phyloP scores from a whole-genome alignment of 30 jellyfish, hydroid and myxozoan species.

The Rhopilema esculentum region DNA sequence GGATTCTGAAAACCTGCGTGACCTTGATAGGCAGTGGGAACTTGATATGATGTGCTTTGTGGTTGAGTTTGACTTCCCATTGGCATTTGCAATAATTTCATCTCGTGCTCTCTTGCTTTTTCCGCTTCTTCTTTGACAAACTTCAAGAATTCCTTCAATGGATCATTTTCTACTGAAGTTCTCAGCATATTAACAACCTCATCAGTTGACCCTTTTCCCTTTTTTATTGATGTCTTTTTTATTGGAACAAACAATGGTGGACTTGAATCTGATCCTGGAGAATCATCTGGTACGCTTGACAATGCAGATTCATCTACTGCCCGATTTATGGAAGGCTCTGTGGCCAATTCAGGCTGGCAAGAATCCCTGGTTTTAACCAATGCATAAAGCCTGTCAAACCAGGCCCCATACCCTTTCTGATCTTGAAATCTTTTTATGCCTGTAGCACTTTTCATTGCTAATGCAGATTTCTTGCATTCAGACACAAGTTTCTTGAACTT shows the following conservation, averaged over 20 bases:
- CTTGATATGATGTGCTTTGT: too few species aligned
- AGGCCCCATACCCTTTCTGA: slow-evolving; percentile 42
- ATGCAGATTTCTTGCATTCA: slow-evolving; percentile 38
- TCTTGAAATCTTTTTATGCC: slow-evolving; percentile 58
- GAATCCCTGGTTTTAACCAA: slow-evolving; percentile 60
- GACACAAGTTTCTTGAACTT: slow-evolving; percentile 23
- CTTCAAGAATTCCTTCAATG: slow-evolving; percentile 30
- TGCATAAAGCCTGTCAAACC: slow-evolving; percentile 63
- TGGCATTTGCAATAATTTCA: not conserved
- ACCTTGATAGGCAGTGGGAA: not conserved
- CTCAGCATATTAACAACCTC: slow-evolving; percentile 29
- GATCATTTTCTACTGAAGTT: slow-evolving; percentile 28
- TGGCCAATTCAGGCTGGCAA: too few species aligned
- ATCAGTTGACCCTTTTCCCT: slow-evolving; percentile 17
- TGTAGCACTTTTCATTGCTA: slow-evolving; percentile 27
- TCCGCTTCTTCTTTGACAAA: slow-evolving; percentile 41
- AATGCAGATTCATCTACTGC: slow-evolving; percentile 12
- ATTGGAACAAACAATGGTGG: slow-evolving; percentile 21
- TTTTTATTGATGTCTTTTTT: slow-evolving; percentile 22
- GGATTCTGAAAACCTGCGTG: not conserved
- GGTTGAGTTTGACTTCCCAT: not conserved
- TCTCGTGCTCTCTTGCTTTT: slow-evolving; percentile 28
- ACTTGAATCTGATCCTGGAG: slow-evolving; percentile 11
- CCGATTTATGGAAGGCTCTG: not conserved
- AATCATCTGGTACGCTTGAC: not conserved